Evolutionary conservation across 2,888 invertebrate species (phyloP).

Genomic region (Pheosia tremula): DNA sequence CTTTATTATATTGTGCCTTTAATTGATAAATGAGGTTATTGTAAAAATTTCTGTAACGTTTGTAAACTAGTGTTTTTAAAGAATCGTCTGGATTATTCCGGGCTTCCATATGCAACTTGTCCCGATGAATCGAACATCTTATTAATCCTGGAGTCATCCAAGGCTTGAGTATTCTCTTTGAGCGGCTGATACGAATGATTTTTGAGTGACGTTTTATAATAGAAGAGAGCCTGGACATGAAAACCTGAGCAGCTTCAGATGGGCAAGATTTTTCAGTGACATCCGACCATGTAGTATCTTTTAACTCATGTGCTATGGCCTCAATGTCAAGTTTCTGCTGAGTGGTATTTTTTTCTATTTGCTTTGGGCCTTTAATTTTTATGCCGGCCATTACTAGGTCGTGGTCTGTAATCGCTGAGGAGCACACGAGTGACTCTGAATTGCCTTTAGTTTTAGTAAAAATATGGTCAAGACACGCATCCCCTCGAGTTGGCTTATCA

Average conservation of each 20-base stretch:
- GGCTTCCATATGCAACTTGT: background rate
- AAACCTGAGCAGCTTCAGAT: background rate
- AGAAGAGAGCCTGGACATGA: background rate
- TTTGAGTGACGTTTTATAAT: constrained; percentile 2
- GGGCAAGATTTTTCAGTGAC: background rate
- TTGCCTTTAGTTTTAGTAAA: too few species aligned
- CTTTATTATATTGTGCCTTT: background rate
- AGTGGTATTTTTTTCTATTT: too few species aligned
- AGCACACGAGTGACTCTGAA: too few species aligned
- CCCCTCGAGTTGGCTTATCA: too few species aligned
- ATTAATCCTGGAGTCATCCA: constrained; percentile 9
- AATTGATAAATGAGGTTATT: background rate
- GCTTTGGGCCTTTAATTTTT: too few species aligned
- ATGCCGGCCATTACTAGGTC: too few species aligned
- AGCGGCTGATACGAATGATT: background rate
- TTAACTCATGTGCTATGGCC: too few species aligned
- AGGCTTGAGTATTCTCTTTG: constrained; percentile 1
- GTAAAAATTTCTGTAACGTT: constrained; percentile 6
- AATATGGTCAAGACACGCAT: too few species aligned
- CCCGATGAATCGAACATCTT: constrained; percentile 1
- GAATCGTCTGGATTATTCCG: background rate
- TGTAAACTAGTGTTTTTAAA: background rate
- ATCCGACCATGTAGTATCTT: background rate
- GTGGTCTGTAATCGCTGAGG: too few species aligned
- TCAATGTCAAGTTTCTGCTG: too few species aligned